Conservation (phyloP, 1,140 invertebrate genomes). For the Mya arenaria region DNA sequence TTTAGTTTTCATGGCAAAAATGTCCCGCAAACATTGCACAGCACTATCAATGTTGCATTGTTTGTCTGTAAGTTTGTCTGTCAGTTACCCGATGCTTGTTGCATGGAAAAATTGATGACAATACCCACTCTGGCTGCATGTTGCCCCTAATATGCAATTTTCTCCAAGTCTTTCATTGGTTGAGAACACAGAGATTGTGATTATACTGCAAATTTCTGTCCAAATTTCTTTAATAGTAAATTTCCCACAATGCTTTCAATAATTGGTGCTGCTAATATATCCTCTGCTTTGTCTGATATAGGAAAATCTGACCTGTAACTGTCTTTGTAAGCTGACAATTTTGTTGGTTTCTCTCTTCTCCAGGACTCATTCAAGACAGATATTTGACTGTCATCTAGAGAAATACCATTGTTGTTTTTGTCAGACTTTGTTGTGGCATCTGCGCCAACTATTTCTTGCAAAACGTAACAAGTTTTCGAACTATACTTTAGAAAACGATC, state of each 20-base stretch:
- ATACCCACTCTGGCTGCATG: conserved; percentile 34
- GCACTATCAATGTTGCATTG: not conserved
- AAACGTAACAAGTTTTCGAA: not conserved
- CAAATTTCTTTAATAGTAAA: conserved; percentile 10
- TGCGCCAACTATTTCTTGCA: not conserved
- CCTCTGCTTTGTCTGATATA: conserved; percentile 7
- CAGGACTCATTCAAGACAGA: not conserved
- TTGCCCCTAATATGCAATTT: conserved; percentile 32
- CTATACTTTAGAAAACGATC: conserved; percentile 1
- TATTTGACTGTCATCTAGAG: conserved; percentile 1
- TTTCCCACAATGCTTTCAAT: conserved; percentile 1
- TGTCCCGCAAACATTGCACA: conserved; percentile 16
- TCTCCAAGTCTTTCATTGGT: conserved; percentile 20
- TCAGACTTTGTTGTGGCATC: not conserved
- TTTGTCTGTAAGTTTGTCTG: not conserved
- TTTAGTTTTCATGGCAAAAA: conserved; percentile 22
- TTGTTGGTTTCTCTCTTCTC: not conserved
- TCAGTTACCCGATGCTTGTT: not conserved
- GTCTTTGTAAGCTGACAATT: conserved; percentile 4
- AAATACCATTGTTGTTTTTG: not conserved
- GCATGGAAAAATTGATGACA: conserved; percentile 12
- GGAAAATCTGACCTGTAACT: conserved; percentile 21
- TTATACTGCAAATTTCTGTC: not conserved
- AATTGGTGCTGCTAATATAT: not conserved
- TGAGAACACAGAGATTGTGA: conserved; percentile 22